Evolutionary conservation across 2,797 vertebrate species (phyloP), one percentile per base, ranked within the genome.

Genomic region (Halcyon badia): DNA sequence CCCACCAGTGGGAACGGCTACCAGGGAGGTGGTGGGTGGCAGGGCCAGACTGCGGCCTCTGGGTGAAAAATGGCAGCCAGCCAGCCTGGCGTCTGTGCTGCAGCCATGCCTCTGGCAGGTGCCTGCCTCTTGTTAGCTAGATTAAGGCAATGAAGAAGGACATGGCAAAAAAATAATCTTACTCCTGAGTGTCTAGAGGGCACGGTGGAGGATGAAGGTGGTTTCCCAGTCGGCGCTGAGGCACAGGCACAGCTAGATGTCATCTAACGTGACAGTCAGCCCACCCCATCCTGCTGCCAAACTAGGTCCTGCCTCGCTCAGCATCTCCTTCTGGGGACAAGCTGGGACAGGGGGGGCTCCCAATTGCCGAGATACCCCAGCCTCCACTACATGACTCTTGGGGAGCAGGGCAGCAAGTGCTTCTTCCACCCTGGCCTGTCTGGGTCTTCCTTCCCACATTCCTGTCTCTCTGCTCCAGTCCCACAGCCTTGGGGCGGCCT

Each of bases 201-300:
- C 41, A 14, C 41, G 41, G 57, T 8, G 52, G 71, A 65, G 42
- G 54, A 22, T 15, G 58, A 60, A 31, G 25, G 44, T 3, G 2
- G 14, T 10, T 83, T 66, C 56, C 42, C 35, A 48, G 60, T 9
- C 61, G 66, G 44, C 1, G 1, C 28, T 1, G 13, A 89, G 64
- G 25, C 0, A 0, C 37, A 25, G 18, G 37, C 9, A 48, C 33
- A 48, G 21, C 0, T 2, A 54, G 11, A 30, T 4, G 1, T 12
- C 56, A 6, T 51, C 51, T 66, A 66, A 2, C 1, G 8, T 11
- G 16, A 68, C 49, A 1, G 2, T 5, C 41, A 52, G 56, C 62
- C 62, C 1, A 1, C 4, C 31, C 37, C 0, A 0, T 13, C 33
- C 69, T 69, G 35, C 79, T 24, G 17, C 20, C 25, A 71, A 13